phyloP scores from a whole-genome alignment of 2,888 invertebrate genomes.

The Microctonus hyperodae region DNA sequence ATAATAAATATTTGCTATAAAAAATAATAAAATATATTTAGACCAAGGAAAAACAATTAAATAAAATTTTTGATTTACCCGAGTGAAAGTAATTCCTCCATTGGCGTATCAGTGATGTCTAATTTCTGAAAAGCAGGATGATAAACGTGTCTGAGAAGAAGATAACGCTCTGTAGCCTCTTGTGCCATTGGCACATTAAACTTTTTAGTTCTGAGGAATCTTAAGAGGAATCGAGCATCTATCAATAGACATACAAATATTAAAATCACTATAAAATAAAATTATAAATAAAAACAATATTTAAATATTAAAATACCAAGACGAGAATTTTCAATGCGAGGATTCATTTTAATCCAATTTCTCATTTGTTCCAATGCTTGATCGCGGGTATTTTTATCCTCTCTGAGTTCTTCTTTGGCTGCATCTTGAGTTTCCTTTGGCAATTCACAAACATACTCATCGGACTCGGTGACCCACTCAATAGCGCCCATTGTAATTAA shows the following conservation, averaged over 20 bases:
- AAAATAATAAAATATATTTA: not conserved
- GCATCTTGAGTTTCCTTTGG: slow-evolving; percentile 70
- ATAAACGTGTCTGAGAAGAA: slow-evolving; percentile 78
- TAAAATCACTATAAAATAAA: not conserved
- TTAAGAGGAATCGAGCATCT: slow-evolving; percentile 76
- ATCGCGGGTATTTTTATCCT: slow-evolving; percentile 71
- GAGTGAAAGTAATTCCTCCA: slow-evolving; percentile 74
- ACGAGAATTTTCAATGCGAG: slow-evolving; percentile 73
- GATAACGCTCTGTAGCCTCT: slow-evolving; percentile 79
- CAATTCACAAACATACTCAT: slow-evolving; percentile 71
- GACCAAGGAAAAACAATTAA: not conserved
- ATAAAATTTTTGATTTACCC: slow-evolving; percentile 65
- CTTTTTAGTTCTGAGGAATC: slow-evolving; percentile 82
- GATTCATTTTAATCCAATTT: slow-evolving; percentile 76
- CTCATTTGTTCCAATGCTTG: slow-evolving; percentile 74
- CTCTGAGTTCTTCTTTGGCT: slow-evolving; percentile 74
- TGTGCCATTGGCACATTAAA: slow-evolving; percentile 82
- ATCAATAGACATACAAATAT: slow-evolving; percentile 27
- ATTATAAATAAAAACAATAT: not conserved
- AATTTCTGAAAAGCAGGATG: slow-evolving; percentile 78
- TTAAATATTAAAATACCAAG: slow-evolving; percentile 66
- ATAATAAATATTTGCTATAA: slow-evolving; percentile 14
- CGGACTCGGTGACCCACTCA: slow-evolving; percentile 69
- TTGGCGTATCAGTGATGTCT: slow-evolving; percentile 74
- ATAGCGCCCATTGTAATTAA: slow-evolving; percentile 44